These are phyloP conservation scores for Aulostomus chinensis DNA, from an alignment of 2,797 vertebrate genomes.

Conservation along the genomic window DNA sequence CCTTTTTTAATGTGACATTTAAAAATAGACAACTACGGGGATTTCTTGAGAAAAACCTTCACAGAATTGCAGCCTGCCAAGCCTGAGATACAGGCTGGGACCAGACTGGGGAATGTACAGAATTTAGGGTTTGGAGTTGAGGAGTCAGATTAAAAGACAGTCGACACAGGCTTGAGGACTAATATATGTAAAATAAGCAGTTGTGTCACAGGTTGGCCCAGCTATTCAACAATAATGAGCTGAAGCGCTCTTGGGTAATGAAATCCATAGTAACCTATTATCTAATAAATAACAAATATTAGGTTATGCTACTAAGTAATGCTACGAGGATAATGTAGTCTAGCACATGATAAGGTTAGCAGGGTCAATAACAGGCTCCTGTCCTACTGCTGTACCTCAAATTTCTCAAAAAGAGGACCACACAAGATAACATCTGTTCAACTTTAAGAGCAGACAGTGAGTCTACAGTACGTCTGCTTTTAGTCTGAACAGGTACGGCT, in stretches of 20 bases:
- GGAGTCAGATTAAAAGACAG: slow-evolving; percentile 26
- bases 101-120: slow-evolving; percentile 62
- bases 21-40: background rate
- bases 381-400: slow-evolving; percentile 4
- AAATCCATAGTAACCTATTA: slow-evolving; percentile 44
- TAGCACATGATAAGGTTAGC: background rate
- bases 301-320: no score
- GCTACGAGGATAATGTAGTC: background rate
- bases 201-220: slow-evolving; percentile 28
- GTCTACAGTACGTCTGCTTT: slow-evolving; percentile 32
- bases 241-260: slow-evolving; percentile 41
- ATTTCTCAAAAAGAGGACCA: slow-evolving; percentile 12
- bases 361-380: background rate
- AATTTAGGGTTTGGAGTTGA: slow-evolving; percentile 25
- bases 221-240: slow-evolving; percentile 40
- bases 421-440: slow-evolving; percentile 28
- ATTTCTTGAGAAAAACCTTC: background rate
- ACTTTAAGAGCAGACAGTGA: slow-evolving; percentile 15
- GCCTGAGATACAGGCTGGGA: slow-evolving; percentile 38
- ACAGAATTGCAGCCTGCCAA: background rate
- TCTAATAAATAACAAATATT: slow-evolving; percentile 29
- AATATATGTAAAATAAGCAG: slow-evolving; percentile 36
- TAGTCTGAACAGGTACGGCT: slow-evolving; percentile 63
- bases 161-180: slow-evolving; percentile 18
- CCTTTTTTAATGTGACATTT: background rate